Conservation (phyloP, 1,140 invertebrate genomes). For the Eurosta solidaginis region DNA sequence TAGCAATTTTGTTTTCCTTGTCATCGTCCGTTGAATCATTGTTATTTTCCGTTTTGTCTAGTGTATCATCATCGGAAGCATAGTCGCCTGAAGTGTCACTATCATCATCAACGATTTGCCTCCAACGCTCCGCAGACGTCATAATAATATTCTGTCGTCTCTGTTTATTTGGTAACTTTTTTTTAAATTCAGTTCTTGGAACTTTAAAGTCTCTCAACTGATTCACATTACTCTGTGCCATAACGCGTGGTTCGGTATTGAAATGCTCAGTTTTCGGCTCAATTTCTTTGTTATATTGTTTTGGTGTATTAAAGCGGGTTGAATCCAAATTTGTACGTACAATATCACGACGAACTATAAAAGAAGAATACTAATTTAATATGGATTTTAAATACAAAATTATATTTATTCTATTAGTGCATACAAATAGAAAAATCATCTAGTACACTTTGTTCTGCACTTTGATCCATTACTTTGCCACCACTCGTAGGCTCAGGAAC, state of each 20-base stretch:
- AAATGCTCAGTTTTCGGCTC: not conserved
- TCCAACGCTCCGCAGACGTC: conserved; percentile 44
- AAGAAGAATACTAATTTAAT: not conserved
- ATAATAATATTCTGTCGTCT: not conserved
- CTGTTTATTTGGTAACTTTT: conserved; percentile 35
- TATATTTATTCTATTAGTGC: conserved; percentile 22
- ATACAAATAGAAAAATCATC: conserved; percentile 52
- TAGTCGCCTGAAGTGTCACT: conserved; percentile 31
- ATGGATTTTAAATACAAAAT: not conserved
- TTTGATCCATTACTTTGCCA: not conserved
- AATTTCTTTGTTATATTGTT: not conserved
- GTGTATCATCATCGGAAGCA: conserved; percentile 32
- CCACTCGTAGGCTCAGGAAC: not conserved
- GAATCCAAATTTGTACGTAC: conserved; percentile 47
- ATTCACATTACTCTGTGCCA: not conserved
- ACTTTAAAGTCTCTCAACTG: conserved; percentile 1
- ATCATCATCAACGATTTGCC: conserved; percentile 37
- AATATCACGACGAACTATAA: conserved; percentile 43
- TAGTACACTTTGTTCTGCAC: conserved; percentile 43
- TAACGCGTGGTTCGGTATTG: not conserved
- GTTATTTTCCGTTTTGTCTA: not conserved
- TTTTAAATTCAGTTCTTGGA: conserved; percentile 28
- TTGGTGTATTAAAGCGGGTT: conserved; percentile 39
- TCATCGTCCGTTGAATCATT: not conserved
- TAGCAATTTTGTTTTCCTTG: not conserved